Evolutionary conservation across 2,113 vertebrate species (phyloP).

Genomic region (Turdus rufiventris): DNA sequence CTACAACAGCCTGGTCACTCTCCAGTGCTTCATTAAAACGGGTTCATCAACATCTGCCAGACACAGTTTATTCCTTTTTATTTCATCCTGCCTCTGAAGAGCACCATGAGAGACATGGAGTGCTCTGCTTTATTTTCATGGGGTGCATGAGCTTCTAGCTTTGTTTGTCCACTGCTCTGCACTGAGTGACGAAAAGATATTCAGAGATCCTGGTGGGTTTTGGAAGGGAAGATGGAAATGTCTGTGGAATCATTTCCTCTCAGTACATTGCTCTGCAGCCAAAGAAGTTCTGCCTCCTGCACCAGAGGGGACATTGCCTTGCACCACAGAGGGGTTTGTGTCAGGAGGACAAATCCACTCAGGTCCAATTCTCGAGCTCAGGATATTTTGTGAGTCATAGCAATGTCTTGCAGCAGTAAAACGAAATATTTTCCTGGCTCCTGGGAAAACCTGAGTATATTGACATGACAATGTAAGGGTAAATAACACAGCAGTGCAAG

Average conservation of each 20-base stretch:
- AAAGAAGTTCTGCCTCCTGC: not conserved
- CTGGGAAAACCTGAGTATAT: not conserved
- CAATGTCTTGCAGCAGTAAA: not conserved
- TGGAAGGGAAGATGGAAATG: not conserved
- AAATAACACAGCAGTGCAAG: not conserved
- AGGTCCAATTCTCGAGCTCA: not conserved
- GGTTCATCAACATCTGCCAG: not conserved
- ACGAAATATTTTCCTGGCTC: not conserved
- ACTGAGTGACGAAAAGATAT: not conserved
- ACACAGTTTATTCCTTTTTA: not conserved
- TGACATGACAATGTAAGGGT: not conserved
- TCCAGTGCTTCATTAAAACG: not conserved
- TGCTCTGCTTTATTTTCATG: not conserved
- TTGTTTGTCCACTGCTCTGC: not conserved
- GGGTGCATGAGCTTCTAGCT: not conserved
- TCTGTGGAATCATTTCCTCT: not conserved
- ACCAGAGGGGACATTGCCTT: not conserved
- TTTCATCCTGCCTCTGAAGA: not conserved
- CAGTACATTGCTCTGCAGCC: not conserved
- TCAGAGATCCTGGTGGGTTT: not conserved
- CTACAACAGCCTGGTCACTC: not conserved
- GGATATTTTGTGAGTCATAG: not conserved
- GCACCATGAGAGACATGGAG: not conserved
- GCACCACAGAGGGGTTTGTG: not conserved
- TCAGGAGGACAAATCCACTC: not conserved